These are phyloP conservation scores for Metridium senile DNA, from an alignment of 92 coral and sea anemone species.

Conservation along the genomic window DNA sequence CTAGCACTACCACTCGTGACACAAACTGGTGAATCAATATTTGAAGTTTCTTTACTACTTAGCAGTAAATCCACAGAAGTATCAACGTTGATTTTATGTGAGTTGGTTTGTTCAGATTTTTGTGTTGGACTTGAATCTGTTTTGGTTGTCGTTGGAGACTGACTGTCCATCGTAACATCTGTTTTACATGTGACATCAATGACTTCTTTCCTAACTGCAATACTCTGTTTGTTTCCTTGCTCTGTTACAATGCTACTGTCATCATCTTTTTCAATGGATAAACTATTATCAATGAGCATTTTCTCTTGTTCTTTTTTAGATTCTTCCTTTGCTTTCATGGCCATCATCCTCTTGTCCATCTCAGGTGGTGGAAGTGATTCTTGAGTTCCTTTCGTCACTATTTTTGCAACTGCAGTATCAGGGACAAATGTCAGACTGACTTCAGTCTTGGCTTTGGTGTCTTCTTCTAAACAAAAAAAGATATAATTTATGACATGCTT, in stretches of 20 bases:
- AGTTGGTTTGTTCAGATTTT: not conserved
- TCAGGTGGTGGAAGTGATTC: not conserved
- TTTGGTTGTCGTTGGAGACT: not conserved
- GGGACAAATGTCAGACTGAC: constrained; percentile 67
- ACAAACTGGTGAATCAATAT: not conserved
- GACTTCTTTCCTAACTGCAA: constrained; percentile 4
- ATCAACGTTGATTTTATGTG: not conserved
- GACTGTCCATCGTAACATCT: not conserved
- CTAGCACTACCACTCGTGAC: not conserved
- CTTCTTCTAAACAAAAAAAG: not conserved
- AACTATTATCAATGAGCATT: not conserved
- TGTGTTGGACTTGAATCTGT: not conserved
- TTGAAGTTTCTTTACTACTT: not conserved
- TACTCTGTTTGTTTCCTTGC: not conserved
- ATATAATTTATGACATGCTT: not conserved
- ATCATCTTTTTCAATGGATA: not conserved
- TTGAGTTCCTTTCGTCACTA: constrained; percentile 38
- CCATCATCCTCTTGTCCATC: constrained; percentile 10
- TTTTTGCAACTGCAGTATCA: constrained; percentile 61
- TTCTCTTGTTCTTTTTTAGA: not conserved
- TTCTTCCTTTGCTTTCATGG: constrained; percentile 20
- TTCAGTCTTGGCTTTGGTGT: not conserved
- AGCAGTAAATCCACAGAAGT: not conserved
- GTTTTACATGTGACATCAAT: constrained; percentile 6
- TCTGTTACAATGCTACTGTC: not conserved